These are phyloP conservation scores for Rhodophaea formosa DNA, from an alignment of 2,888 invertebrate species.

Conservation along the genomic window DNA sequence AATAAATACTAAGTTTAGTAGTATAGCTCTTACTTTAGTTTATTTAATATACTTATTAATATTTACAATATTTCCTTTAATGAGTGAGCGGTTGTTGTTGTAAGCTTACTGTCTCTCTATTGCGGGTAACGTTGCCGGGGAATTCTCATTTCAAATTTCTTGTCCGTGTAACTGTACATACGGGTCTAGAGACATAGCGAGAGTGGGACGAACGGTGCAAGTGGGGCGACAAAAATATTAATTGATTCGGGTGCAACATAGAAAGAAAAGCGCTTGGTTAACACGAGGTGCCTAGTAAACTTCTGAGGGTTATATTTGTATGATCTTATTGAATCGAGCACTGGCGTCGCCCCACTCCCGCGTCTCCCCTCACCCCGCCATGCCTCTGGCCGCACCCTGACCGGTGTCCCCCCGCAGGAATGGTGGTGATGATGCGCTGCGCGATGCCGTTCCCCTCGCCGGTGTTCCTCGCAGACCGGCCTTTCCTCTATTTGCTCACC, in stretches of 20 bases:
- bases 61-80: too few species aligned
- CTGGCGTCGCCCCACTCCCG: not conserved
- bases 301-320: not conserved
- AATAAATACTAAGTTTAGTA: not conserved
- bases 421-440: slow-evolving; percentile 70
- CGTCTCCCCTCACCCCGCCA: not conserved
- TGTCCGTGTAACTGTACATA: slow-evolving; percentile 15
- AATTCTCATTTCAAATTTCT: not conserved
- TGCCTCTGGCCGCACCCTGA: slow-evolving; percentile 6
- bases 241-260: not conserved
- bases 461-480: slow-evolving; percentile 62
- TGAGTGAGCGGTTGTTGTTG: not conserved
- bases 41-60: not conserved
- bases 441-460: slow-evolving; percentile 41
- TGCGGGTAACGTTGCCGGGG: not conserved
- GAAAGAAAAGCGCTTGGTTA: too few species aligned
- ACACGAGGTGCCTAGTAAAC: too few species aligned
- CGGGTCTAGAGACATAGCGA: not conserved
- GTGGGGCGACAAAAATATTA: not conserved
- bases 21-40: not conserved
- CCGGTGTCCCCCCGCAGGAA: slow-evolving; percentile 51
- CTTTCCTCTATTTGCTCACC: slow-evolving; percentile 62
- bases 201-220: slow-evolving; percentile 3
- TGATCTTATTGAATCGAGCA: not conserved
- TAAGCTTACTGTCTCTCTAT: not conserved